A percentile compares a stretch with the other conserved stretches of the same genome.
phyloP scores from a whole-genome alignment of 2,113 vertebrate genomes.

The Siphamia tubifer region DNA sequence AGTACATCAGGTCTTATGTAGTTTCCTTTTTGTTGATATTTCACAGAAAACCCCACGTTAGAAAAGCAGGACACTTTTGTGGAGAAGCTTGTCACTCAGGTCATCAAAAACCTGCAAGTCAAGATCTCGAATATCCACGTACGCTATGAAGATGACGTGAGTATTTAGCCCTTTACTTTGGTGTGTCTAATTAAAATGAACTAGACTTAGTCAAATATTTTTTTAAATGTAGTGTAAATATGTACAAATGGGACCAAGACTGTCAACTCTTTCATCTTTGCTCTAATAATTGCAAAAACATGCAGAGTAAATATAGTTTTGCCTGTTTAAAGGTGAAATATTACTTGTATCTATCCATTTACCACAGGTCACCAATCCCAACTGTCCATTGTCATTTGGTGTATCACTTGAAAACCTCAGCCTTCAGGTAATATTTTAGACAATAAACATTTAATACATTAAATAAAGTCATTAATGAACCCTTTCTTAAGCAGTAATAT shows the following conservation, averaged over 20 bases:
- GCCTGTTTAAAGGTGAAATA: background rate
- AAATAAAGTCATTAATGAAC: too few species aligned
- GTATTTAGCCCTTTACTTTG: slow-evolving; percentile 67
- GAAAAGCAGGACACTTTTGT: slow-evolving; percentile 95
- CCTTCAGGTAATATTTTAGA: slow-evolving; percentile 92
- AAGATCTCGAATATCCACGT: slow-evolving; percentile 97
- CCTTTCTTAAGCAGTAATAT: background rate
- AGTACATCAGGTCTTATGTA: background rate
- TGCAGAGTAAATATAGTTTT: background rate
- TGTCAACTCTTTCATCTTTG: background rate
- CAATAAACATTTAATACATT: too few species aligned
- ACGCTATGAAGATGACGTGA: slow-evolving; percentile 97
- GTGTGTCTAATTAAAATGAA: background rate
- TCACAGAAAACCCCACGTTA: slow-evolving; percentile 82
- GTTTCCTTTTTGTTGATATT: slow-evolving; percentile 15
- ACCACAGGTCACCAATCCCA: slow-evolving; percentile 89
- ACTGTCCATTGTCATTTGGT: slow-evolving; percentile 91
- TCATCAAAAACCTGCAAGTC: slow-evolving; percentile 98
- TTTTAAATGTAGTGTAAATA: too few species aligned
- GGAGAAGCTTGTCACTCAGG: slow-evolving; percentile 96
- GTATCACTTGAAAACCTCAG: slow-evolving; percentile 96
- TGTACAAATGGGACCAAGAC: too few species aligned
- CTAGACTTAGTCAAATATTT: too few species aligned
- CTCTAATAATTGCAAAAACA: background rate
- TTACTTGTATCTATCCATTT: slow-evolving; percentile 1